Evolutionary conservation across 1,140 invertebrate species (phyloP).

Genomic region (Ylistrum balloti): DNA sequence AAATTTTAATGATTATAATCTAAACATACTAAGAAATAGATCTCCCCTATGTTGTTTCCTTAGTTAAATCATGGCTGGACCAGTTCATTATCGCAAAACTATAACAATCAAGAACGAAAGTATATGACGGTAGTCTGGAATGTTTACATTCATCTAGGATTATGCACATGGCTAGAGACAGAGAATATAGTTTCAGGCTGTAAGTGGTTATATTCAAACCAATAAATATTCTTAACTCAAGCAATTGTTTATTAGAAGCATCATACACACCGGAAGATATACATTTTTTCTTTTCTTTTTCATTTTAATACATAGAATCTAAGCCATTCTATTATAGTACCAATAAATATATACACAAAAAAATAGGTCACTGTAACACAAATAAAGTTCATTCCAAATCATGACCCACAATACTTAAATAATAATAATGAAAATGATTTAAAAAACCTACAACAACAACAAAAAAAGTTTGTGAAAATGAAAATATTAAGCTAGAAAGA

Average conservation of each 20-base stretch:
- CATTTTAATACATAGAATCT: background rate
- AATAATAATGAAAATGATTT: background rate
- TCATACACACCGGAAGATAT: background rate
- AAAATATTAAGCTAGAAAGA: slow-evolving; percentile 6
- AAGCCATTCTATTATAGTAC: slow-evolving; percentile 4
- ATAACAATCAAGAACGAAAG: background rate
- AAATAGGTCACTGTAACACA: background rate
- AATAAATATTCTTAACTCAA: background rate
- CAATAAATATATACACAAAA: background rate
- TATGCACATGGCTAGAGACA: background rate
- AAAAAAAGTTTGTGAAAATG: background rate
- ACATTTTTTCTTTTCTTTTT: background rate
- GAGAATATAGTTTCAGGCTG: background rate
- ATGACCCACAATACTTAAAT: background rate
- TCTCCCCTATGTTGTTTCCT: no score
- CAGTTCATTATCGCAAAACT: no score
- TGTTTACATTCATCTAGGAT: background rate
- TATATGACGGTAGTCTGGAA: background rate
- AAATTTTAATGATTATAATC: no score
- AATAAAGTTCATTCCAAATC: background rate
- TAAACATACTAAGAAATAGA: no score
- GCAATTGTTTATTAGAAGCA: background rate
- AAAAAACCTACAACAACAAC: background rate
- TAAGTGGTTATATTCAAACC: background rate
- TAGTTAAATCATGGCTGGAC: no score